A percentile compares a stretch with the other conserved stretches of the same genome.
These are phyloP conservation scores for Sinohyriopsis cumingii DNA, from an alignment of 2,888 invertebrate genomes.

Conservation along the genomic window DNA sequence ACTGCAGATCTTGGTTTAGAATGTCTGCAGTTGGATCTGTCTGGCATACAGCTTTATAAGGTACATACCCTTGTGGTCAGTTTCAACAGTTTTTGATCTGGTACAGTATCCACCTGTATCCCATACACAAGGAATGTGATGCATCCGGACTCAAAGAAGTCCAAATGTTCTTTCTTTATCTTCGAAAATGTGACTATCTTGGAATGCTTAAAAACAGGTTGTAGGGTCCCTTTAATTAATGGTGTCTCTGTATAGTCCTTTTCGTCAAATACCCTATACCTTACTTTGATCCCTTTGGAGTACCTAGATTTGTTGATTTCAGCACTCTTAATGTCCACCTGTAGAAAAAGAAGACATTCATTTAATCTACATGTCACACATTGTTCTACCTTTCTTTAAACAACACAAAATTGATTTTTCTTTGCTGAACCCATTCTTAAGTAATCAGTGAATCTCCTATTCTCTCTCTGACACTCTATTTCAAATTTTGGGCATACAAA, in stretches of 20 bases:
- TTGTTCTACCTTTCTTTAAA: not conserved
- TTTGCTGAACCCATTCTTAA: not conserved
- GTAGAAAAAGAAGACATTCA: conserved; percentile 10
- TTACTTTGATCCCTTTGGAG: conserved; percentile 65
- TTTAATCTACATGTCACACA: not conserved
- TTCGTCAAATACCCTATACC: conserved; percentile 65
- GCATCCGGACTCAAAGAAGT: conserved; percentile 69
- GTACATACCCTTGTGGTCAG: conserved; percentile 67
- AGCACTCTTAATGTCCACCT: conserved; percentile 62
- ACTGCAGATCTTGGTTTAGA: no score
- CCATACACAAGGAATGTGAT: conserved; percentile 70
- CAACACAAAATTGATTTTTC: not conserved
- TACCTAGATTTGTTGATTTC: conserved; percentile 68
- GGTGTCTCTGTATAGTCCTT: conserved; percentile 60
- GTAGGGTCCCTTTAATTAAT: conserved; percentile 60
- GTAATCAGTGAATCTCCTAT: not conserved
- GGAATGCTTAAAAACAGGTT: conserved; percentile 67
- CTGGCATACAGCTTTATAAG: no score
- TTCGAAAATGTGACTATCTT: conserved; percentile 61
- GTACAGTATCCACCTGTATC: conserved; percentile 67
- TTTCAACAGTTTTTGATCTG: conserved; percentile 65
- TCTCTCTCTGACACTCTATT: no score
- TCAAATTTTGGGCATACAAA: no score
- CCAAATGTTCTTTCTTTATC: conserved; percentile 67
- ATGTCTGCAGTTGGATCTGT: no score